Evolutionary conservation across 35 echinoderm and acorn worm genomes (phyloP).

Genomic region (Acanthaster planci): DNA sequence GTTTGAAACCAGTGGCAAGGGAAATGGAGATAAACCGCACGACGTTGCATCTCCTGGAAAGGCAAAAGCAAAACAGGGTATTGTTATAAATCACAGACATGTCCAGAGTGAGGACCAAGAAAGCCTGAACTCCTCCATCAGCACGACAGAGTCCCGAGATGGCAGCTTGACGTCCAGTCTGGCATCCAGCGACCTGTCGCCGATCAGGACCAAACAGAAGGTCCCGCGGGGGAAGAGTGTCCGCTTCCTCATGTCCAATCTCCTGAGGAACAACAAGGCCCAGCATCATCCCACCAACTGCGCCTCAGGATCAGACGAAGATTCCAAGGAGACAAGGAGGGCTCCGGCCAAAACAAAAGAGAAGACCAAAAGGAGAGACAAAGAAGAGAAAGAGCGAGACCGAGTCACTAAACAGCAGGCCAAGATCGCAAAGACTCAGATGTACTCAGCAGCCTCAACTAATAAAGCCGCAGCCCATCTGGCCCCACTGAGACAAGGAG

Average conservation of each 20-base stretch:
- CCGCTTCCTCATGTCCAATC: conserved; percentile 43
- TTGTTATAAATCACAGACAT: not conserved
- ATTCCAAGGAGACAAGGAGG: not conserved
- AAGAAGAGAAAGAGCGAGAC: conserved; percentile 24
- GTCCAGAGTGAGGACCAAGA: conserved; percentile 19
- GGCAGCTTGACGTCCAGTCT: conserved; percentile 36
- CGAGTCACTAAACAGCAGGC: not conserved
- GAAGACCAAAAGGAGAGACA: conserved; percentile 30
- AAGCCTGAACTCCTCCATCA: conserved; percentile 31
- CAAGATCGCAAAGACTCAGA: not conserved
- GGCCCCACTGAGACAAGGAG: not conserved
- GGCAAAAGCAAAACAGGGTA: not conserved
- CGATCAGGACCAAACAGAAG: conserved; percentile 38
- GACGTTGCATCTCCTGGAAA: not conserved
- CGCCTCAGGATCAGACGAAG: conserved; percentile 34
- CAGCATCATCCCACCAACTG: conserved; percentile 8
- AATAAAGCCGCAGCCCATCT: not conserved
- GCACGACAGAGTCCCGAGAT: conserved; percentile 43
- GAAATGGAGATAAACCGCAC: conserved; percentile 28
- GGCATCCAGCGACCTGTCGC: conserved; percentile 19
- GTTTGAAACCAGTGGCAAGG: conserved; percentile 36
- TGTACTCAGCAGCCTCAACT: not conserved
- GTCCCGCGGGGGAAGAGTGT: conserved; percentile 24
- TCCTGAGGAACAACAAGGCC: conserved; percentile 36
- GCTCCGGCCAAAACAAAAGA: conserved; percentile 15